phyloP scores from a whole-genome alignment of 2,797 vertebrate species.

The Eulemur mongoz region DNA sequence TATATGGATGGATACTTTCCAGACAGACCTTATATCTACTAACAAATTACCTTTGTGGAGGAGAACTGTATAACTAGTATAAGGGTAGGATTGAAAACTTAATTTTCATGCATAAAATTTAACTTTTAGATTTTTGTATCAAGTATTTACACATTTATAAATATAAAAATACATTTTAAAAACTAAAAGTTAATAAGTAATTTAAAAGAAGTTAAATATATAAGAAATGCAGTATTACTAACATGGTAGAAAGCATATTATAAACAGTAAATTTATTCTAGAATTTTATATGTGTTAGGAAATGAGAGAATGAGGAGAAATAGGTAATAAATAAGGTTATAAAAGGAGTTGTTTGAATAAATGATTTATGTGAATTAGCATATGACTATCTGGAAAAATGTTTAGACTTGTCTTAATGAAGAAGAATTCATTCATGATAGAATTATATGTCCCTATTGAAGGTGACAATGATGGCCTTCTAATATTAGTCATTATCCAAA shows the following conservation, averaged over 20 bases:
- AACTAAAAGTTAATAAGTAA: not conserved
- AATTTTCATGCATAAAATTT: not conserved
- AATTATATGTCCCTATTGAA: not conserved
- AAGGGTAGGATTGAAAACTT: not conserved
- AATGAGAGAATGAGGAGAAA: no score
- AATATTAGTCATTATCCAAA: not conserved
- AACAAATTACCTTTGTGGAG: not conserved
- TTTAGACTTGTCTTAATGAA: not conserved
- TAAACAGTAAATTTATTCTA: not conserved
- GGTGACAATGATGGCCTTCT: not conserved
- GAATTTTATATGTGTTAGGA: no score
- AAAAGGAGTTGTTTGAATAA: not conserved
- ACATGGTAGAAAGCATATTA: not conserved
- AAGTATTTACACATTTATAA: not conserved
- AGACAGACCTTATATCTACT: not conserved
- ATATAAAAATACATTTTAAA: not conserved
- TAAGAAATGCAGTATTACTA: not conserved
- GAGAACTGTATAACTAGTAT: not conserved
- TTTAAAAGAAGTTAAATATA: not conserved
- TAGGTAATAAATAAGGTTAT: not conserved
- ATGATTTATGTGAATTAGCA: not conserved
- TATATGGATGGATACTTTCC: no score
- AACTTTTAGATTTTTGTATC: not conserved
- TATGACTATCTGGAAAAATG: not conserved
- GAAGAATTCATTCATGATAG: not conserved